Percentiles rank a stretch among this genome's conserved stretches.
Conservation (phyloP, 2,888 invertebrate genomes). For the Agrochola lychnidis region DNA sequence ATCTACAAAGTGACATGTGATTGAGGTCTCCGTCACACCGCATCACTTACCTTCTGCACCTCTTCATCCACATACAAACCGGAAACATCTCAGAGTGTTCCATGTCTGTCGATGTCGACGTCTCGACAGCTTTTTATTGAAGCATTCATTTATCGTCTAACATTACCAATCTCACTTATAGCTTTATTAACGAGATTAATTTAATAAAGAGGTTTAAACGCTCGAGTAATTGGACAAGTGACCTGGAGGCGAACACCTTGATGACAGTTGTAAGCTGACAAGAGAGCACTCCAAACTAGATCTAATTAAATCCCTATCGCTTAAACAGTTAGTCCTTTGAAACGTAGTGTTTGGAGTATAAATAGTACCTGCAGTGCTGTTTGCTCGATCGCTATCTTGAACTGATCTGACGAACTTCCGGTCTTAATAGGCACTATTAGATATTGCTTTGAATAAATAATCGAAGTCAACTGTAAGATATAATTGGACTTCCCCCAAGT, state of each 20-base stretch:
- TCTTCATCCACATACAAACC: slow-evolving; percentile 11
- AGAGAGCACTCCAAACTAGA: slow-evolving; percentile 25
- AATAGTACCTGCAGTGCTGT: slow-evolving; percentile 18
- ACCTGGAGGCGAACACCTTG: slow-evolving; percentile 13
- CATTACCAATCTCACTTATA: slow-evolving; percentile 15
- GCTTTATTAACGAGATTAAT: slow-evolving; percentile 29
- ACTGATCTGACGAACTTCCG: slow-evolving; percentile 42
- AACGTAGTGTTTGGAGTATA: slow-evolving; percentile 25
- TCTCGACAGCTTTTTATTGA: slow-evolving; percentile 38
- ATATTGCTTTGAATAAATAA: slow-evolving; percentile 26
- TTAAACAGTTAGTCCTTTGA: slow-evolving; percentile 56
- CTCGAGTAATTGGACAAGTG: slow-evolving; percentile 42
- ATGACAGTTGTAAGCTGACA: slow-evolving; percentile 30
- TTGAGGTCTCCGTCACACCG: not conserved
- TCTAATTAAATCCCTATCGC: slow-evolving; percentile 36
- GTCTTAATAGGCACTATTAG: slow-evolving; percentile 23
- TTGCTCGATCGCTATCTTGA: slow-evolving; percentile 32
- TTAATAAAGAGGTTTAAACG: slow-evolving; percentile 37
- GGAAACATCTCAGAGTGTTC: slow-evolving; percentile 32
- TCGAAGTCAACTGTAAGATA: slow-evolving; percentile 4
- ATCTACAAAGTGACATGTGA: not conserved
- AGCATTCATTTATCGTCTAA: slow-evolving; percentile 18
- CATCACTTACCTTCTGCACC: slow-evolving; percentile 30
- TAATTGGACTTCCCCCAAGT: not conserved
- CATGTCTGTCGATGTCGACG: slow-evolving; percentile 30